Conservation (phyloP, 2,888 invertebrate species). For the Lasius fuliginosus region DNA sequence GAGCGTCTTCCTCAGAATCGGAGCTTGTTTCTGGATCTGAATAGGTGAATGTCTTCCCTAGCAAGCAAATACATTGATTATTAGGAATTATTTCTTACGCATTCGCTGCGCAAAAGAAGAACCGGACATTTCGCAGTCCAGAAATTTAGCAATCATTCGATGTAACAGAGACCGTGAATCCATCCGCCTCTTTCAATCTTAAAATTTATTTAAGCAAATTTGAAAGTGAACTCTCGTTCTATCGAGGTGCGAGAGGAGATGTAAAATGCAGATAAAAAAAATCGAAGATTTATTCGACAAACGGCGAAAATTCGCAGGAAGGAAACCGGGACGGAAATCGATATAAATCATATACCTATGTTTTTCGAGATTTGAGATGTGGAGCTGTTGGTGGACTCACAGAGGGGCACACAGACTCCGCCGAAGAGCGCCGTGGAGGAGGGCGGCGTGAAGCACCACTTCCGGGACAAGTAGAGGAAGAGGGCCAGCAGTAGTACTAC, state of each 20-base stretch:
- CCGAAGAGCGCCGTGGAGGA: conserved; percentile 85
- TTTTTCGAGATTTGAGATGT: conserved; percentile 82
- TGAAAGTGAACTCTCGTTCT: not conserved
- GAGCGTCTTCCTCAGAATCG: conserved; percentile 92
- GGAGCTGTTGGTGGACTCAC: conserved; percentile 83
- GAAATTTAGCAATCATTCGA: not conserved
- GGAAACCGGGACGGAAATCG: not conserved
- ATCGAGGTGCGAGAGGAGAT: not conserved
- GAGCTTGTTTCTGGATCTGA: conserved; percentile 91
- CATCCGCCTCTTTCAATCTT: not conserved
- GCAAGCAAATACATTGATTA: conserved; percentile 36
- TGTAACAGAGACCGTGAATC: not conserved
- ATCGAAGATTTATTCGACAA: not conserved
- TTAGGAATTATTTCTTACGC: not conserved
- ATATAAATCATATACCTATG: conserved; percentile 79
- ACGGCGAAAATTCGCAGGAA: not conserved
- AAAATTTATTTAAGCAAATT: not conserved
- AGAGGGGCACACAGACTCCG: conserved; percentile 86
- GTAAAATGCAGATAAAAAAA: not conserved
- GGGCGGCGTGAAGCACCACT: conserved; percentile 89
- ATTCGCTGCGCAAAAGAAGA: not conserved
- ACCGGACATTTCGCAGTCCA: not conserved
- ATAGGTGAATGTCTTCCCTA: conserved; percentile 89
- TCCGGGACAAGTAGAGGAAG: conserved; percentile 95
- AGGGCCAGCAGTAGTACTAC: conserved; percentile 94